Conservation (phyloP, 2,113 vertebrate species). For the Osmerus eperlanus region DNA sequence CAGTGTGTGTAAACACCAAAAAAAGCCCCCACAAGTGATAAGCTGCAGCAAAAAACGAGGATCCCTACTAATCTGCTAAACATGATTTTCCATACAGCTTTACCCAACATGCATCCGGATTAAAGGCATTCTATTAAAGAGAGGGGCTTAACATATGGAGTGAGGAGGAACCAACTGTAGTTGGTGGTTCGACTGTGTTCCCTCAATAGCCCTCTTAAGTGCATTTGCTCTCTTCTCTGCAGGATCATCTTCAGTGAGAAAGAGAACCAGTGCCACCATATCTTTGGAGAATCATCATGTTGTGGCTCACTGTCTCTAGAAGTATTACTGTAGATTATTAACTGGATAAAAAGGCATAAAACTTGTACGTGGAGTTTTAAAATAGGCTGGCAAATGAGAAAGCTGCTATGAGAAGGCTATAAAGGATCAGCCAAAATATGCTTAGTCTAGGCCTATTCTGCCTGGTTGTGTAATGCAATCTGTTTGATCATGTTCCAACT, state of each 20-base stretch:
- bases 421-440: conserved; percentile 2
- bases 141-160: conserved; percentile 60
- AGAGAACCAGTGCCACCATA: neutral
- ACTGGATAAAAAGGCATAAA: neutral
- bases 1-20: conserved; percentile 25
- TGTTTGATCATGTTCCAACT: conserved; percentile 29
- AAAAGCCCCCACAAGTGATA: conserved; percentile 58
- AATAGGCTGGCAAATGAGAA: neutral
- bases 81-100: conserved; percentile 70
- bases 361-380: neutral
- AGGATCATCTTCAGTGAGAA: conserved; percentile 45
- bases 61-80: conserved; percentile 71
- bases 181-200: conserved; percentile 52
- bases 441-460: conserved; percentile 9
- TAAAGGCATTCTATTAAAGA: conserved; percentile 72
- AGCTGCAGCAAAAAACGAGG: conserved; percentile 55
- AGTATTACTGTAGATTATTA: neutral
- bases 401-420: neutral
- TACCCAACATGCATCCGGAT: conserved; percentile 66
- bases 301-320: conserved; percentile 24
- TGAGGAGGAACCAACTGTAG: conserved; percentile 50
- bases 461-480: neutral
- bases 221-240: conserved; percentile 32
- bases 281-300: conserved; percentile 26
- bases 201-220: conserved; percentile 52